Percentiles rank a stretch among this genome's conserved stretches.
phyloP scores from a whole-genome alignment of 2,797 vertebrate genomes.

The Sciaenops ocellatus region DNA sequence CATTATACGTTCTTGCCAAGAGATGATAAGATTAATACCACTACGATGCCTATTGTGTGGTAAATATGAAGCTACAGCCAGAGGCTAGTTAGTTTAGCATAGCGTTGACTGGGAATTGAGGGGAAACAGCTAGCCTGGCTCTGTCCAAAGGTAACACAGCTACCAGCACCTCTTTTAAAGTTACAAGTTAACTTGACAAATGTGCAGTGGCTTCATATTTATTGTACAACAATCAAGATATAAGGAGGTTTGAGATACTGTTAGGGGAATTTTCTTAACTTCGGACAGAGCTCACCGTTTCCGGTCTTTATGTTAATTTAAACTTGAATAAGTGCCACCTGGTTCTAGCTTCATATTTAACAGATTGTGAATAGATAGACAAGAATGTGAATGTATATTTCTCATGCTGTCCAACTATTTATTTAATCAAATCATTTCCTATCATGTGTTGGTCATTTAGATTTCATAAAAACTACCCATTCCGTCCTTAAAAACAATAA shows the following conservation, averaged over 20 bases:
- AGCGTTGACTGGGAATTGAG: neutral
- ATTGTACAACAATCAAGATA: too few relatives aligned
- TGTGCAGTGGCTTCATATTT: too few relatives aligned
- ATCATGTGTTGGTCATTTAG: neutral
- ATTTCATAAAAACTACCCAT: neutral
- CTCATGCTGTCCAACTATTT: neutral
- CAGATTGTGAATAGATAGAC: too few relatives aligned
- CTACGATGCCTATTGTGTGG: neutral
- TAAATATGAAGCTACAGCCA: neutral
- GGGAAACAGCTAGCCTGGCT: neutral
- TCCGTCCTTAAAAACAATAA: neutral
- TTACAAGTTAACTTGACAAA: too few relatives aligned
- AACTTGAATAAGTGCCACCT: too few relatives aligned
- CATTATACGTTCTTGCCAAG: neutral
- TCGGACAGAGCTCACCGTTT: too few relatives aligned
- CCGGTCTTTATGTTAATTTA: too few relatives aligned
- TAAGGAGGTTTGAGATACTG: too few relatives aligned
- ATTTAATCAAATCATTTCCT: neutral
- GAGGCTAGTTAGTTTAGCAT: slow-evolving; percentile 1
- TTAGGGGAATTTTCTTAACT: too few relatives aligned
- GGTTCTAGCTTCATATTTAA: too few relatives aligned
- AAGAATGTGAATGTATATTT: too few relatives aligned
- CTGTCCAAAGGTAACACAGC: neutral
- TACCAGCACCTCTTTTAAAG: neutral
- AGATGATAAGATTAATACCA: neutral